A percentile compares a stretch with the other conserved stretches of the same genome.
phyloP scores from a whole-genome alignment of 2,797 vertebrate species.

The Melanotaenia nigrans region DNA sequence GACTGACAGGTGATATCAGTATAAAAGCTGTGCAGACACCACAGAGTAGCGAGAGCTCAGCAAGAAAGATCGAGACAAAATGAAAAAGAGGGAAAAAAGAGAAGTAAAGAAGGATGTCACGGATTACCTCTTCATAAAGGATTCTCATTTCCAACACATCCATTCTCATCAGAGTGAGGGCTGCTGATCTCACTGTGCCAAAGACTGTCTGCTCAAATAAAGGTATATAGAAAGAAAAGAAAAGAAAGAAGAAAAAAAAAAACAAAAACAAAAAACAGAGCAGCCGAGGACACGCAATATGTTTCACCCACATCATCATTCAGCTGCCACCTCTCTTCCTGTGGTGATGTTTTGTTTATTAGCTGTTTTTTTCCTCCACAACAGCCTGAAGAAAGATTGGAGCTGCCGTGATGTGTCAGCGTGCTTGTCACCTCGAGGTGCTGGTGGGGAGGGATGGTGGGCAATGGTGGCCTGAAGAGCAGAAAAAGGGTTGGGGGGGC shows the following conservation, averaged over 20 bases:
- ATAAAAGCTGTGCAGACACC: neutral
- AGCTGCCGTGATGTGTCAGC: slow-evolving; percentile 57
- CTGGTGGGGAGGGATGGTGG: neutral
- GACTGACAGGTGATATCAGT: slow-evolving; percentile 37
- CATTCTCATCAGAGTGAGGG: slow-evolving; percentile 48
- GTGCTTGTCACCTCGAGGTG: slow-evolving; percentile 56
- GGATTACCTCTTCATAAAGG: slow-evolving; percentile 49
- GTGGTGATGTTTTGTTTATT: slow-evolving; percentile 39
- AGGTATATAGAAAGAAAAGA: neutral
- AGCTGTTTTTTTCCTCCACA: slow-evolving; percentile 20
- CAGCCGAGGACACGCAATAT: slow-evolving; percentile 30
- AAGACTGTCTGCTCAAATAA: slow-evolving; percentile 37
- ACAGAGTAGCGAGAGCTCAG: slow-evolving; percentile 5
- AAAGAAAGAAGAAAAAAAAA: neutral
- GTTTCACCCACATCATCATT: slow-evolving; percentile 38
- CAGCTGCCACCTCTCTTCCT: slow-evolving; percentile 35
- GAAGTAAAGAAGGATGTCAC: slow-evolving; percentile 51
- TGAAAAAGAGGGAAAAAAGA: slow-evolving; percentile 19
- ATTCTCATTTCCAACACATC: slow-evolving; percentile 59
- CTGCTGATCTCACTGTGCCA: slow-evolving; percentile 38
- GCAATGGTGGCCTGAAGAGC: too few relatives aligned
- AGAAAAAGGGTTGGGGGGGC: slow-evolving; percentile 5
- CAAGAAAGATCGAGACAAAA: slow-evolving; percentile 37
- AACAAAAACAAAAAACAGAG: slow-evolving; percentile 2
- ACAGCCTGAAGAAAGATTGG: slow-evolving; percentile 55